Conservation (phyloP, 2,797 vertebrate species). For the Propithecus deckenii region DNA sequence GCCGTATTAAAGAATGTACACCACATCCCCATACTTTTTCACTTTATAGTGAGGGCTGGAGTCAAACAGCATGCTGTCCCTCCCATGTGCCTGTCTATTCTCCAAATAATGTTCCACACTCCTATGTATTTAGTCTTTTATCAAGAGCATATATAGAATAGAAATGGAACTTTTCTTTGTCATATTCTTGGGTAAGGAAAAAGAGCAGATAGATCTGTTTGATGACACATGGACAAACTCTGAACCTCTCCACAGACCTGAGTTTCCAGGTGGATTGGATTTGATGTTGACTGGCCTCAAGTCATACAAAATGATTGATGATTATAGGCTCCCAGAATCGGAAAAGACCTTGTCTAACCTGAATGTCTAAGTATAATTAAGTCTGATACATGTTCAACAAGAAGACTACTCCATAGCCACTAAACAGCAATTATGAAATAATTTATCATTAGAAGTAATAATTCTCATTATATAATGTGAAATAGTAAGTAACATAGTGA, state of each 20-base stretch:
- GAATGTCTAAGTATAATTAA: background rate
- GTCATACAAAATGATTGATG: background rate
- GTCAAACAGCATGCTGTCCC: background rate
- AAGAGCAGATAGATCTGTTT: background rate
- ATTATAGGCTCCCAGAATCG: background rate
- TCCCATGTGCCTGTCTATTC: background rate
- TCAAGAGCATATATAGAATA: background rate
- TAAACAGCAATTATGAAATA: constrained; percentile 6
- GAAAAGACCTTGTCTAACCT: background rate
- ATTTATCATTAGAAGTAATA: constrained; percentile 7
- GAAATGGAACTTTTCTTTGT: background rate
- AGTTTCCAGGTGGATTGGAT: background rate
- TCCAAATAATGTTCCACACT: background rate
- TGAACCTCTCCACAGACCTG: background rate
- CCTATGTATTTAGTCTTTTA: background rate
- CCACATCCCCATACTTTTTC: background rate
- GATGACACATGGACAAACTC: background rate
- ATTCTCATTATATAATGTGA: background rate
- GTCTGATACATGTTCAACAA: background rate
- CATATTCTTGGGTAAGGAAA: background rate
- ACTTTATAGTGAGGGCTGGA: background rate
- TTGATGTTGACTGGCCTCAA: background rate
- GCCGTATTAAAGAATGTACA: background rate
- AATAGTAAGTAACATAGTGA: background rate
- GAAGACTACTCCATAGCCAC: background rate